Base-by-base conservation (phyloP, 2,888 invertebrate species). In the Tetropium fuscum region DNA sequence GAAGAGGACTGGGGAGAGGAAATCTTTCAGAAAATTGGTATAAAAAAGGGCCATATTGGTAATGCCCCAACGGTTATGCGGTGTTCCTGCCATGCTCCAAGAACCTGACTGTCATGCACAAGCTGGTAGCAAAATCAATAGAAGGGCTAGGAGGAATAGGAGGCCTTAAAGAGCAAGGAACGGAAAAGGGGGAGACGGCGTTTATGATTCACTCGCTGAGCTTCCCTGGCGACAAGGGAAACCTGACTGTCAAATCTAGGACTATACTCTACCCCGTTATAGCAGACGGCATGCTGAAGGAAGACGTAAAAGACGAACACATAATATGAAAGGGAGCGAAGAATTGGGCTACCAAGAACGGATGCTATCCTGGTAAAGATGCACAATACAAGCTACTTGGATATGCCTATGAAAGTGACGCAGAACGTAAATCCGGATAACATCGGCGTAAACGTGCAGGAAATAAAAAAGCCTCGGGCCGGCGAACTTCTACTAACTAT, bases 141-240 rank as follows among this genome's bases (percentile, higher is more conserved):
- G 11, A 25, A 4, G 58, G 49, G 11, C 55, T 58, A 22, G 60
- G 55, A 49, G 53, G 55, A 1, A 53, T 19, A 43, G 53, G 1
- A 45, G 53, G 57, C 1, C 54, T 49, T 13, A 15, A 20, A 22
- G 48, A 49, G 20, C 62, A 62, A 40, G 45, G 55, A 11, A 61
- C 55, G 38, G 3, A 4, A 36, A 25, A 45, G 36, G 62, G 61
- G 7, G 64, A 60, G 25, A n/a, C n/a, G n/a, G n/a, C n/a, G n/a
- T n/a, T n/a, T n/a, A n/a, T n/a, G n/a, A n/a, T n/a, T n/a, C n/a
- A 58, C 13, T 45, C 65, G 7, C 36, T 66, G 7, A 59, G 63
- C 16, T 62, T 64, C 22, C 67, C 64, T n/a, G 64, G 66, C 40
- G 34, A n/a, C n/a, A n/a, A 62, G 2, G 59, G 64, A 18, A 60